phyloP scores from a whole-genome alignment of 2,888 invertebrate species.

The Drosophila silvestris region DNA sequence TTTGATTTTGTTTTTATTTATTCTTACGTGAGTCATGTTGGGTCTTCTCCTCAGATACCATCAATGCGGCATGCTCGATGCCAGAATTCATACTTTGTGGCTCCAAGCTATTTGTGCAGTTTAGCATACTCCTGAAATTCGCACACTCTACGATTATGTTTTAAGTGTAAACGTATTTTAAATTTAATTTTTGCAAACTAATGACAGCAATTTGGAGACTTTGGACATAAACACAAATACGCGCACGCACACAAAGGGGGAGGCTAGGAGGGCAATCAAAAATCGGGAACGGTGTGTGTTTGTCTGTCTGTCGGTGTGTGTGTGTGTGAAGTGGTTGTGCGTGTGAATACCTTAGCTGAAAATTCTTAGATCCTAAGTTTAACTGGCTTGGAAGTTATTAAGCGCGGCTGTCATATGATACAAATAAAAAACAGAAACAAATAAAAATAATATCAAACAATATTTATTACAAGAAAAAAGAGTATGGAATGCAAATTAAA shows the following conservation, averaged over 20 bases:
- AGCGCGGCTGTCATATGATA: constrained; percentile 56
- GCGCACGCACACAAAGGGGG: constrained; percentile 26
- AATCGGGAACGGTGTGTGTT: constrained; percentile 6
- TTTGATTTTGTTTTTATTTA: constrained; percentile 38
- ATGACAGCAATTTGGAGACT: constrained; percentile 75
- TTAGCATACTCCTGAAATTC: constrained; percentile 95
- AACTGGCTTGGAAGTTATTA: constrained; percentile 77
- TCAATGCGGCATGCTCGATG: constrained; percentile 91
- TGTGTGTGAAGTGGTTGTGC: constrained; percentile 4
- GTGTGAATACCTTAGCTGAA: constrained; percentile 41
- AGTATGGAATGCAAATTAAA: constrained; percentile 26
- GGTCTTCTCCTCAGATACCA: constrained; percentile 91
- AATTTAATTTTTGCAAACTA: constrained; percentile 76
- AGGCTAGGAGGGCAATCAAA: constrained; percentile 10
- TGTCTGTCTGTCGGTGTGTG: constrained; percentile 1
- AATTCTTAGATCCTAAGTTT: constrained; percentile 51
- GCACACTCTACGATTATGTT: constrained; percentile 87
- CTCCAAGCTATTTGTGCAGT: constrained; percentile 97
- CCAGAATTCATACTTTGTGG: constrained; percentile 92
- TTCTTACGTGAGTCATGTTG: constrained; percentile 93
- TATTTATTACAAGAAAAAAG: constrained; percentile 51
- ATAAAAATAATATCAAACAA: constrained; percentile 26
- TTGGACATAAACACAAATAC: constrained; percentile 39
- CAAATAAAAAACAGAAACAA: constrained; percentile 19
- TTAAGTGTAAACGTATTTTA: constrained; percentile 85